phyloP scores from a whole-genome alignment of 2,113 vertebrate species.

The Sardina pilchardus region DNA sequence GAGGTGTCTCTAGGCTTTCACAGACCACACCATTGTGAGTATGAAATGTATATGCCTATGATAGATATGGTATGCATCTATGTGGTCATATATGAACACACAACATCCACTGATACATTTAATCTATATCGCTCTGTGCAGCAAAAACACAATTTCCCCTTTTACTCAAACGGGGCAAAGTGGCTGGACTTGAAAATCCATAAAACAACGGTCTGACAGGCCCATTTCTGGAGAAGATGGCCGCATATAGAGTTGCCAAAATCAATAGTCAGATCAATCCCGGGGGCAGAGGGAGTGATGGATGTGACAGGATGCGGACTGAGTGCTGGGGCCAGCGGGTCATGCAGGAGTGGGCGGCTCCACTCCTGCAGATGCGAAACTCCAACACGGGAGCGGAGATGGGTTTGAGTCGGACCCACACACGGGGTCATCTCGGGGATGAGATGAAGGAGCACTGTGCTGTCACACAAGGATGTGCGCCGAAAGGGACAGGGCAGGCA shows the following conservation, averaged over 20 bases:
- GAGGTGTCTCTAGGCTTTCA: too few species aligned
- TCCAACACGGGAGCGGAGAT: background rate
- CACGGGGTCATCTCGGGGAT: constrained; percentile 23
- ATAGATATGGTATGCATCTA: background rate
- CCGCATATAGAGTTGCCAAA: constrained; percentile 44
- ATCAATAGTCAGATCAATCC: constrained; percentile 66
- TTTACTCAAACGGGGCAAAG: constrained; percentile 5
- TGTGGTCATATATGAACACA: background rate
- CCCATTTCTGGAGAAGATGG: constrained; percentile 45
- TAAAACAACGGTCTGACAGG: constrained; percentile 38
- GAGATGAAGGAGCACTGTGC: background rate
- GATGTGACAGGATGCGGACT: constrained; percentile 39
- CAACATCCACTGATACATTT: constrained; percentile 10
- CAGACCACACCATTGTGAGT: background rate
- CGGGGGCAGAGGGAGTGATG: constrained; percentile 36
- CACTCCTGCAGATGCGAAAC: background rate
- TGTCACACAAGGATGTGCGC: background rate
- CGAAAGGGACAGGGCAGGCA: too few species aligned
- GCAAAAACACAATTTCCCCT: constrained; percentile 36
- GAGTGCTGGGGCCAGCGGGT: constrained; percentile 40
- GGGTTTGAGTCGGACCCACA: background rate
- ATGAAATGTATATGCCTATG: background rate
- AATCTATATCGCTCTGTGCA: constrained; percentile 31
- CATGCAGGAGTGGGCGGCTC: constrained; percentile 15
- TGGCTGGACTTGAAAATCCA: constrained; percentile 30